Percentiles rank a stretch among this genome's conserved stretches.
phyloP scores from a whole-genome alignment of 2,797 vertebrate species.

The Danio tinwini region DNA sequence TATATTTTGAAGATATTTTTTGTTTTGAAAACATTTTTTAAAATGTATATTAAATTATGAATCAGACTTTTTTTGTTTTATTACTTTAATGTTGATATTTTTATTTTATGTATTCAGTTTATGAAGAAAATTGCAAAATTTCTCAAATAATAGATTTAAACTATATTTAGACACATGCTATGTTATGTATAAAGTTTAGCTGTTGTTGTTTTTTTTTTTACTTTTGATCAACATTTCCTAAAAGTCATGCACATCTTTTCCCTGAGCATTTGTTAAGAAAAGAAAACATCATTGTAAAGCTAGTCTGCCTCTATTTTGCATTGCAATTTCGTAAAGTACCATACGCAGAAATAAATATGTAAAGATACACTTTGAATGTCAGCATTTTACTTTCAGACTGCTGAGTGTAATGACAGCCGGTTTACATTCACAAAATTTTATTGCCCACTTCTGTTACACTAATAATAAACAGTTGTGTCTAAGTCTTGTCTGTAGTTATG shows the following conservation, averaged over 20 bases:
- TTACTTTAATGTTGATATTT: background rate
- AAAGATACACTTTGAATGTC: background rate
- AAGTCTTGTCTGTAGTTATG: background rate
- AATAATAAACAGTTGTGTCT: slow-evolving; percentile 25
- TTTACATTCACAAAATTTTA: slow-evolving; percentile 10
- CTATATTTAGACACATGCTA: background rate
- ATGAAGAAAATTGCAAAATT: background rate
- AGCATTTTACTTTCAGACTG: background rate
- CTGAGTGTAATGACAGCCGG: background rate
- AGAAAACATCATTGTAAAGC: background rate
- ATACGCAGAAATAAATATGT: background rate
- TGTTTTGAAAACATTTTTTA: background rate
- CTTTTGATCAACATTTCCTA: background rate
- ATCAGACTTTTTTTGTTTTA: background rate
- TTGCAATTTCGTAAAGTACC: too few relatives aligned
- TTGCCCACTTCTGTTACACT: background rate
- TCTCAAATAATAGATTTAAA: background rate
- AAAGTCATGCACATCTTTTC: background rate
- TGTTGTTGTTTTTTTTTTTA: too few relatives aligned
- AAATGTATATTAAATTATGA: background rate
- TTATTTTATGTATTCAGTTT: background rate
- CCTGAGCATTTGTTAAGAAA: background rate
- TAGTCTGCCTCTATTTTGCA: background rate
- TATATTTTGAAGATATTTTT: background rate
- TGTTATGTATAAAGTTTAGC: background rate